Base-by-base conservation (phyloP, 2,113 vertebrate genomes). In the Mustela lutreola region DNA sequence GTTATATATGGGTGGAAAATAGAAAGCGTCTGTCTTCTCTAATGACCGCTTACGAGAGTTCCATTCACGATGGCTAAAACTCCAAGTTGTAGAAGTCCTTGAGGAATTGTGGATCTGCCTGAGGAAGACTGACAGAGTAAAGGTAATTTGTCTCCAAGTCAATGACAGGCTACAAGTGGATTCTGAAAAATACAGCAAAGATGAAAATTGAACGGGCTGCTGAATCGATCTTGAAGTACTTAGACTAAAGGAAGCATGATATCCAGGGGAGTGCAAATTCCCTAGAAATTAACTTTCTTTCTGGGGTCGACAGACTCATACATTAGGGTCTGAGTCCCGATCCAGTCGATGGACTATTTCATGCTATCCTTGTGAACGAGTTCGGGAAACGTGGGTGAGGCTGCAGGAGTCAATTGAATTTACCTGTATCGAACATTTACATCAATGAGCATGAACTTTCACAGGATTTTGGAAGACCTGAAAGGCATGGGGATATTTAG, bases 221-320 rank as follows among this genome's bases (percentile, higher is more conserved):
- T 78, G 56, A 85, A 58, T 18, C 7, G 36, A 91, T 33, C 50
- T 22, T 89, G 21, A 53, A 82, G 7, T 33, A 28, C 45, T n/a
- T 62, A 60, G 67, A 60, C n/a, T 18, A 78, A 92, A 87, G 80
- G 33, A 67, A 94, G n/a, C 62, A 56, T 62, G 81, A 90, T 75
- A n/a, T 93, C 76, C 39, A 58, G 92, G 28, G 92, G 39, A 93
- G 84, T 36, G 11, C 15, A 73, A 48, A 92, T 86, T 65, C 28
- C 26, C 45, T 67, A 45, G 53, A 67, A 89, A 90, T 95, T 79
- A 93, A 58, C 33, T 90, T 83, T 91, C 31, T 86, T 83, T 91
- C 81, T 90, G 56, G 31, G 63, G n/a, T 45, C 31, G 19, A 58
- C 42, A 94, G 42, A 87, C 50, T 73, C 50, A 15, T 75, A 22